Conservation (phyloP, 2,113 vertebrate species). For the Crocuta crocuta region DNA sequence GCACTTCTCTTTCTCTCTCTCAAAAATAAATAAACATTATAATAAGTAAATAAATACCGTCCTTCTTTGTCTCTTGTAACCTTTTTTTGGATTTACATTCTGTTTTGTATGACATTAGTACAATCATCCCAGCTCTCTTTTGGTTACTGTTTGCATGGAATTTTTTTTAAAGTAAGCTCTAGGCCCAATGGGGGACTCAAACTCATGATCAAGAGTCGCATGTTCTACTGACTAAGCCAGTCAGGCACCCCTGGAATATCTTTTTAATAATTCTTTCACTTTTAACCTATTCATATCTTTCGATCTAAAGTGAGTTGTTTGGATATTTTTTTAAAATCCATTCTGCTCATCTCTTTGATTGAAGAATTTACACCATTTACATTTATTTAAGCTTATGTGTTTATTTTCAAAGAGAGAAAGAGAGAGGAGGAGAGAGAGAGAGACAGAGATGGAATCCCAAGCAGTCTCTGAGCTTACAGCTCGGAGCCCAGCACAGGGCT, state of each 20-base stretch:
- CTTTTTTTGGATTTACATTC: not conserved
- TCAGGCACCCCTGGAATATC: not conserved
- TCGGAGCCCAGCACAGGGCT: too few species aligned
- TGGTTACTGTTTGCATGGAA: not conserved
- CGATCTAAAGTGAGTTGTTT: not conserved
- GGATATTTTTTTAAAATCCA: not conserved
- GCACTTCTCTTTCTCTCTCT: too few species aligned
- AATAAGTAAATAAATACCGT: too few species aligned
- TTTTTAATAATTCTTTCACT: not conserved
- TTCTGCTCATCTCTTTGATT: slow-evolving; percentile 20
- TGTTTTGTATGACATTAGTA: not conserved
- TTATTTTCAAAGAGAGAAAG: too few species aligned
- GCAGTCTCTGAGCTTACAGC: too few species aligned
- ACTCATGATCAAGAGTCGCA: not conserved
- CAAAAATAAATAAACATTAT: too few species aligned
- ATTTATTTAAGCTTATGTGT: not conserved
- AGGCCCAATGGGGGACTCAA: not conserved
- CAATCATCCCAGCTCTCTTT: not conserved
- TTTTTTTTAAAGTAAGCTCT: not conserved
- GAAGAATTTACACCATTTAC: slow-evolving; percentile 19
- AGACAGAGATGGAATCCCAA: too few species aligned
- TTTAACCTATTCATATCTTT: slow-evolving; percentile 18
- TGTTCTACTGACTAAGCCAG: not conserved
- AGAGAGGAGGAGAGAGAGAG: too few species aligned
- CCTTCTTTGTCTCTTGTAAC: not conserved